phyloP scores from a whole-genome alignment of 2,888 invertebrate genomes.

The Leptopterna dolabrata region DNA sequence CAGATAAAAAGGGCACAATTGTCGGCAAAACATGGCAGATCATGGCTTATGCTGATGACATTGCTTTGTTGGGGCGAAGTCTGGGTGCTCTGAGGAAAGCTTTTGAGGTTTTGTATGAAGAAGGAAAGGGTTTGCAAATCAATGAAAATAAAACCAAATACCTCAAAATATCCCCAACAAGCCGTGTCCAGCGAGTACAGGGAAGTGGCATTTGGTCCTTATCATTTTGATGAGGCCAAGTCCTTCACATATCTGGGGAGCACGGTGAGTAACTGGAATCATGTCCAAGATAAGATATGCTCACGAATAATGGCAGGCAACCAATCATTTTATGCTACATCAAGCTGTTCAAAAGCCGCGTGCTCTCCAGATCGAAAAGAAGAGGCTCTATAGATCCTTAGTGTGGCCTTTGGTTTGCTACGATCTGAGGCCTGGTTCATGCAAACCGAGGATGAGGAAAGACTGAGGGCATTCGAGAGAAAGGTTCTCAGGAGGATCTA shows the following conservation, averaged over 20 bases:
- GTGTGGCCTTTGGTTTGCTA: neutral
- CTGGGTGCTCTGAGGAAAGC: neutral
- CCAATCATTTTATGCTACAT: neutral
- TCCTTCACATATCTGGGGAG: neutral
- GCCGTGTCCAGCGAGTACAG: neutral
- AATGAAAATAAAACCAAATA: neutral
- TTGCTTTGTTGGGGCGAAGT: neutral
- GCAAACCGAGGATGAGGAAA: neutral
- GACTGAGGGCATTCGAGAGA: neutral
- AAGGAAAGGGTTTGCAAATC: neutral
- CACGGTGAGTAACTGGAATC: neutral
- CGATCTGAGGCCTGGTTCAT: neutral
- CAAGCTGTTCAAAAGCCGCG: neutral
- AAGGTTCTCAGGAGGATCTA: neutral
- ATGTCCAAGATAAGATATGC: neutral
- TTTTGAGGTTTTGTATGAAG: neutral
- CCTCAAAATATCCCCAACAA: neutral
- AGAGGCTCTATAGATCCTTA: neutral
- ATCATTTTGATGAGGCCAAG: neutral
- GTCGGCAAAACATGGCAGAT: neutral
- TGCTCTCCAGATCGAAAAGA: neutral
- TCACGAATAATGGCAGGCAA: neutral
- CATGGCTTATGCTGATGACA: neutral
- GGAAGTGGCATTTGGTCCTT: neutral
- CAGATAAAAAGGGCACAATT: neutral